Evolutionary conservation across 2,113 vertebrate genomes (phyloP).

Genomic region (Saccopteryx leptura): DNA sequence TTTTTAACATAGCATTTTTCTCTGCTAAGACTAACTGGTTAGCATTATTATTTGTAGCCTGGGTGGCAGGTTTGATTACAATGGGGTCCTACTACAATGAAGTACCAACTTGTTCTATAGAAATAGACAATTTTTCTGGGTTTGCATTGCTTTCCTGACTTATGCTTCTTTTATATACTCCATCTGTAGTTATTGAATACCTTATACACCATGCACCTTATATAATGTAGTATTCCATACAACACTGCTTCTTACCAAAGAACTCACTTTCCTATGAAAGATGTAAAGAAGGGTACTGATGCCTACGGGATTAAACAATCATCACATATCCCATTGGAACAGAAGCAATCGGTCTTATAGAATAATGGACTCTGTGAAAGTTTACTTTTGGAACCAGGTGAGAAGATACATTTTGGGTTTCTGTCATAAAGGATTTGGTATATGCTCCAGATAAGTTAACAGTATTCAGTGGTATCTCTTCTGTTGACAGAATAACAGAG

Average conservation of each 20-base stretch:
- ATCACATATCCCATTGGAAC: not conserved
- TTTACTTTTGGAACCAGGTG: not conserved
- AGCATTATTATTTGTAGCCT: not conserved
- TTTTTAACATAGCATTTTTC: not conserved
- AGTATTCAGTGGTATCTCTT: not conserved
- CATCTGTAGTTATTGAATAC: not conserved
- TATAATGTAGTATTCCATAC: not conserved
- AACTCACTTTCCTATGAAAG: constrained; percentile 23
- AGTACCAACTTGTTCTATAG: not conserved
- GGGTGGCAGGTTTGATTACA: not conserved
- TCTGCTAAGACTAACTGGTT: not conserved
- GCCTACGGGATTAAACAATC: not conserved
- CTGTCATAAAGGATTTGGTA: not conserved
- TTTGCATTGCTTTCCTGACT: constrained; percentile 23
- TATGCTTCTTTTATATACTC: not conserved
- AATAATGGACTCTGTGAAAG: not conserved
- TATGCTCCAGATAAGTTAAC: not conserved
- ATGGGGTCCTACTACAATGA: not conserved
- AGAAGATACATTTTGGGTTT: constrained; percentile 43
- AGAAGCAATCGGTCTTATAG: not conserved
- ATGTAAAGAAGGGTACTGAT: not conserved
- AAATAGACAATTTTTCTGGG: not conserved
- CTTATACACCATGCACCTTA: not conserved
- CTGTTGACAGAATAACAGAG: not conserved
- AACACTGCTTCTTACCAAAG: not conserved